phyloP scores from a whole-genome alignment of 2,797 vertebrate species.

The Carcharodon carcharias region DNA sequence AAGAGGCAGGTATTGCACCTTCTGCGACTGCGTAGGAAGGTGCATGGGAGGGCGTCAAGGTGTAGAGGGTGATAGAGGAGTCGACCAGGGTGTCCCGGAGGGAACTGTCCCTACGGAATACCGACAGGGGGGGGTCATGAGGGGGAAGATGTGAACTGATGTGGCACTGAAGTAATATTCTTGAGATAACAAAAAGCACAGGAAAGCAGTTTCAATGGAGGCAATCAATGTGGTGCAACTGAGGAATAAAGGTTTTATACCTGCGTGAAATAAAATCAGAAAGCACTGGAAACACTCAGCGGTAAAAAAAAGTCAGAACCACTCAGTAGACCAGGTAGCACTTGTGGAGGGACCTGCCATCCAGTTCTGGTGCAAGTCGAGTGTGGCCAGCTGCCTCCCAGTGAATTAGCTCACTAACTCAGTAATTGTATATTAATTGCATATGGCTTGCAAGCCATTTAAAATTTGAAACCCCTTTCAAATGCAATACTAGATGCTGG shows the following conservation, averaged over 20 bases:
- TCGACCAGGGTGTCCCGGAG: no score
- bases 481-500: neutral
- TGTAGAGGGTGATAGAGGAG: no score
- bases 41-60: no score
- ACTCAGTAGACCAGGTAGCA: neutral
- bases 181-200: neutral
- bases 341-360: neutral
- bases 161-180: neutral
- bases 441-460: neutral
- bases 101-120: no score
- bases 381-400: neutral
- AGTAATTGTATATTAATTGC: neutral
- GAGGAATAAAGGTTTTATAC: neutral
- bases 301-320: neutral
- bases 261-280: neutral
- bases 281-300: no score
- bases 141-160: no score
- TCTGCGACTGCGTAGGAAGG: no score
- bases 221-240: neutral
- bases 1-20: no score
- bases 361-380: neutral
- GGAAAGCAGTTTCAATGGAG: neutral
- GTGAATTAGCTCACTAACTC: no score
- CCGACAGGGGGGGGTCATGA: no score
- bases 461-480: neutral